These are phyloP conservation scores for Semicossyphus pulcher DNA, from an alignment of 2,113 vertebrate species.

Conservation along the genomic window DNA sequence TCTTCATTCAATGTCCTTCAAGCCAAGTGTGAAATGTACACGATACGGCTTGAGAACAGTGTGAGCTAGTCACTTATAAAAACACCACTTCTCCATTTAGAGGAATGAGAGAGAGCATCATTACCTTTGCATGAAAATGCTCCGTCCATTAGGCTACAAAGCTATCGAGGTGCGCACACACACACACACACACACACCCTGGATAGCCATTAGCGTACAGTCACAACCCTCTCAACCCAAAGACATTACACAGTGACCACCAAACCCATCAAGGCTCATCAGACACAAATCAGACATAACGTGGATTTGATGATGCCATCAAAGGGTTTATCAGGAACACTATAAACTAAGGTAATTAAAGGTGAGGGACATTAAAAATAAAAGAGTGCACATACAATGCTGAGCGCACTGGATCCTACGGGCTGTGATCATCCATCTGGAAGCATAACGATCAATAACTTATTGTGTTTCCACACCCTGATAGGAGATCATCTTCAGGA, in stretches of 20 bases:
- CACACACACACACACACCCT: conserved; percentile 26
- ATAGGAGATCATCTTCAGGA: conserved; percentile 18
- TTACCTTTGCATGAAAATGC: conserved; percentile 63
- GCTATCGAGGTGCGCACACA: conserved; percentile 13
- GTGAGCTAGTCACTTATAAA: conserved; percentile 43
- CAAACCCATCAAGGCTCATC: conserved; percentile 65
- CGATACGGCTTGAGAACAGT: conserved; percentile 35
- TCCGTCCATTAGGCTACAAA: conserved; percentile 51
- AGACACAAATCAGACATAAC: conserved; percentile 57
- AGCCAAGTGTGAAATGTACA: conserved; percentile 58
- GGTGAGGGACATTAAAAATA: conserved; percentile 47
- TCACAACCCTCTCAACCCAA: conserved; percentile 44
- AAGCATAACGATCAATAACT: conserved; percentile 19
- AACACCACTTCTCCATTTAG: conserved; percentile 71
- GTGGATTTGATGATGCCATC: conserved; percentile 50
- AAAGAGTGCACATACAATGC: conserved; percentile 4
- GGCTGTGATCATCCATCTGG: conserved; percentile 11
- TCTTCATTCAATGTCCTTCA: conserved; percentile 58
- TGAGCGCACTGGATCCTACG: neutral
- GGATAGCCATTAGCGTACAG: conserved; percentile 49
- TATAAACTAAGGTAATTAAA: conserved; percentile 63
- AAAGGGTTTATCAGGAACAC: conserved; percentile 47
- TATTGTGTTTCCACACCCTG: conserved; percentile 32
- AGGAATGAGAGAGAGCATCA: conserved; percentile 46
- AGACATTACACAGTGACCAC: conserved; percentile 62